Evolutionary conservation across 2,797 vertebrate genomes (phyloP), one percentile per base, ranked within the genome.

Genomic region (Takifugu ocellatus): DNA sequence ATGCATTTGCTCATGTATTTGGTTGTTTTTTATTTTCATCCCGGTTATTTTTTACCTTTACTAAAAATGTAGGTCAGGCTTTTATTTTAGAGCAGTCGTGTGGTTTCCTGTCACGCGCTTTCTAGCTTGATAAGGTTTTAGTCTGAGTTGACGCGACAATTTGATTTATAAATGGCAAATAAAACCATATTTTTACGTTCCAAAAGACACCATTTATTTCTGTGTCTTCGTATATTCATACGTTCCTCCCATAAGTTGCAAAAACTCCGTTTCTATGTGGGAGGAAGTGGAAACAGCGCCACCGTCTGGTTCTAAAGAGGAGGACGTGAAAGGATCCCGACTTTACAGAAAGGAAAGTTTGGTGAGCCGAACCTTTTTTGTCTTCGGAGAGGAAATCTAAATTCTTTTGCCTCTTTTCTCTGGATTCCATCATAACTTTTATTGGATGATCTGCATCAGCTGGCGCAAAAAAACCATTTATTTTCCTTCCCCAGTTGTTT

Each of bases 201-300:
- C 36, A 39, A 14, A 14, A 4, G 3, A 33, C 36, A 39, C 1
- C 9, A 39, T 12, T 39, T 33, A 10, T 33, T 39, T 43, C 42
- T 4, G 42, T 43, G 16, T 43, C 5, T 43, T 8, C 31, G 8
- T 12, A 39, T 12, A 14, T 14, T 10, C 12, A 2, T 33, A 33
- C 7, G 12, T 39, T 39, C 3, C 11, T 39, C 3, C 12, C 1
- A 14, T 3, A 39, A 39, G 36, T 1, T 39, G 9, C 33, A 33
- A 33, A 33, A 33, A 33, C 31, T 33, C 8, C 31, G 31, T 33
- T 39, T 39, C 14, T 14, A 14, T 4, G 36, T 14, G 10, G 14
- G 36, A 39, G 36, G 25, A 48, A 24, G 74, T 56, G 63, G 70
- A 68, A 60, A 62, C 54, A 48, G 72, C 59, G 78, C 76, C 84